Evolutionary conservation across 2,113 vertebrate species (phyloP).

Genomic region (Zeus faber): DNA sequence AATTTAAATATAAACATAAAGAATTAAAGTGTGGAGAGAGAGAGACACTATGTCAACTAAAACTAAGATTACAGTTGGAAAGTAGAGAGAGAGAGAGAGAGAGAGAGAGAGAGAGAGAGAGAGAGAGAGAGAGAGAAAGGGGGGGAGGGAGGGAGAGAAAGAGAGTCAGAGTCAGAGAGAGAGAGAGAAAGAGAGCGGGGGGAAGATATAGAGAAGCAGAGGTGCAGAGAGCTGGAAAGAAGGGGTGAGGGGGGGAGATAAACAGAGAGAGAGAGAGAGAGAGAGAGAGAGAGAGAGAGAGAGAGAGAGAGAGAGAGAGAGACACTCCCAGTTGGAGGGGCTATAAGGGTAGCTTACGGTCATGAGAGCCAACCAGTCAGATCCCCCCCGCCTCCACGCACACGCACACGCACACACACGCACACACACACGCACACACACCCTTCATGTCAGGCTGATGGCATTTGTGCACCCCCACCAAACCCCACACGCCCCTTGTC

Average conservation of each 20-base stretch:
- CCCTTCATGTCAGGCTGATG: conserved; percentile 76
- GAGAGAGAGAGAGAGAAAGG: conserved; percentile 8
- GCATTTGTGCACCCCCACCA: conserved; percentile 78
- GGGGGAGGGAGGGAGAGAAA: conserved; percentile 16
- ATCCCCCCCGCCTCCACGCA: conserved; percentile 54
- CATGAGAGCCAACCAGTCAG: conserved; percentile 80
- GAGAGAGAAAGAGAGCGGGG: neutral
- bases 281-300: conserved; percentile 29
- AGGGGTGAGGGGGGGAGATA: neutral
- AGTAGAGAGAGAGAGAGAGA: neutral
- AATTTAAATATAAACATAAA: no score
- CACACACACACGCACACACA: conserved; percentile 20
- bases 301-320: conserved; percentile 38
- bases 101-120: conserved; percentile 20
- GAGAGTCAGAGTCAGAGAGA: neutral
- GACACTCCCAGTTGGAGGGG: conserved; percentile 67
- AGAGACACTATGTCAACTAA: no score
- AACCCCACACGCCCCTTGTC: conserved; percentile 80
- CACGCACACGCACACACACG: neutral
- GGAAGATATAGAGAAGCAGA: neutral
- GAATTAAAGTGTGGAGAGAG: no score
- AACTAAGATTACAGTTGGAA: no score
- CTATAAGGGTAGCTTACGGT: conserved; percentile 83
- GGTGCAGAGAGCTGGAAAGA: neutral
- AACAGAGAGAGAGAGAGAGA: neutral